These are phyloP conservation scores for Tenthredo livida DNA, from an alignment of 2,888 invertebrate species.

Conservation along the genomic window DNA sequence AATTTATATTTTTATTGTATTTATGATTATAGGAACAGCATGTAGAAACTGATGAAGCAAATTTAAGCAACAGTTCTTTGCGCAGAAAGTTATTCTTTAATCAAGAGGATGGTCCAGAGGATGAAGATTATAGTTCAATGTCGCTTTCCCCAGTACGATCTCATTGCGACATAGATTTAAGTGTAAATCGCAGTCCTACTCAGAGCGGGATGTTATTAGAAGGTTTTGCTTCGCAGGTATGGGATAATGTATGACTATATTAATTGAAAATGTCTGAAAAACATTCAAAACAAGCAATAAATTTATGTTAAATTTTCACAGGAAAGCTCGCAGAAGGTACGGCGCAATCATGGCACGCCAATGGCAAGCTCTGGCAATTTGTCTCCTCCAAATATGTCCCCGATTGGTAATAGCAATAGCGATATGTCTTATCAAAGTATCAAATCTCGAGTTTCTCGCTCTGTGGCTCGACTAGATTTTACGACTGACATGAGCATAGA, in stretches of 20 bases:
- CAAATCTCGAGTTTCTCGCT: slow-evolving; percentile 64
- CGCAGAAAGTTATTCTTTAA: slow-evolving; percentile 74
- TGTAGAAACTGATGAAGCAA: slow-evolving; percentile 71
- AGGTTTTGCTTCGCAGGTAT: slow-evolving; percentile 70
- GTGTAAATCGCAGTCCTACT: slow-evolving; percentile 67
- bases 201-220: slow-evolving; percentile 72
- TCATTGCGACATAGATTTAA: slow-evolving; percentile 59
- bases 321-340: slow-evolving; percentile 4
- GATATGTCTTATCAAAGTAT: slow-evolving; percentile 69
- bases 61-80: slow-evolving; percentile 72
- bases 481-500: slow-evolving; percentile 72
- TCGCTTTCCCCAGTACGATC: slow-evolving; percentile 67
- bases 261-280: not conserved
- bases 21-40: slow-evolving; percentile 69
- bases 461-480: slow-evolving; percentile 69
- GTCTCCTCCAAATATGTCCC: slow-evolving; percentile 72
- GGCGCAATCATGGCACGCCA: slow-evolving; percentile 65
- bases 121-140: slow-evolving; percentile 61
- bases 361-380: slow-evolving; percentile 60
- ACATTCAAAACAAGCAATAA: not conserved
- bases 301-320: slow-evolving; percentile 8
- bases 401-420: slow-evolving; percentile 64
- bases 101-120: slow-evolving; percentile 65
- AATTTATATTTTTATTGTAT: not conserved
- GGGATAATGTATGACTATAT: not conserved